Conservation (phyloP, 2,888 invertebrate genomes). For the Macropis europaea region DNA sequence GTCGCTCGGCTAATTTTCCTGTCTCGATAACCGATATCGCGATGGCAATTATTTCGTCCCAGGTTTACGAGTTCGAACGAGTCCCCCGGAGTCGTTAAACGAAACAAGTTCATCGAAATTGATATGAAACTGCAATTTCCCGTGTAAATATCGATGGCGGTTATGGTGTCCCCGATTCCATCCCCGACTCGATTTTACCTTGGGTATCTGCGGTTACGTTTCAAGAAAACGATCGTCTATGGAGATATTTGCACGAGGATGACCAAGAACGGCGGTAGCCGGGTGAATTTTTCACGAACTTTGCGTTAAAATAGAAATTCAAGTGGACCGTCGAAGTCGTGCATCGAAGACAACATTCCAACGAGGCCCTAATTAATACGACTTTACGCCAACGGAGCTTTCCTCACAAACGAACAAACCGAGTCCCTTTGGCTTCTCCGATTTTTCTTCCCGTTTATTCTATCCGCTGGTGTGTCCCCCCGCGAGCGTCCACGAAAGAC, state of each 20-base stretch:
- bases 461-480: neutral
- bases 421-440: neutral
- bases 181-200: neutral
- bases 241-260: neutral
- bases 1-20: neutral
- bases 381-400: neutral
- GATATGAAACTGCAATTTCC: slow-evolving; percentile 25
- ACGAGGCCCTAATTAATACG: slow-evolving; percentile 24
- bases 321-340: neutral
- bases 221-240: neutral
- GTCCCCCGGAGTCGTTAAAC: slow-evolving; percentile 14
- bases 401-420: neutral
- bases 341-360: slow-evolving; percentile 4
- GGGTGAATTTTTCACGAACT: neutral
- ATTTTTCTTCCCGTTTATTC: slow-evolving; percentile 1
- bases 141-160: slow-evolving; percentile 20
- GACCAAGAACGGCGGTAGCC: neutral
- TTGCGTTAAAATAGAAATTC: neutral
- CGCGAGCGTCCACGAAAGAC: slow-evolving; percentile 12
- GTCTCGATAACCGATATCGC: neutral
- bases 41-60: slow-evolving; percentile 14
- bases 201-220: neutral
- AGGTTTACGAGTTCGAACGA: neutral
- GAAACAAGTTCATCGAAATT: slow-evolving; percentile 21
- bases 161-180: slow-evolving; percentile 8